phyloP scores from a whole-genome alignment of 2,888 invertebrate genomes.

The Trichopria drosophilae region DNA sequence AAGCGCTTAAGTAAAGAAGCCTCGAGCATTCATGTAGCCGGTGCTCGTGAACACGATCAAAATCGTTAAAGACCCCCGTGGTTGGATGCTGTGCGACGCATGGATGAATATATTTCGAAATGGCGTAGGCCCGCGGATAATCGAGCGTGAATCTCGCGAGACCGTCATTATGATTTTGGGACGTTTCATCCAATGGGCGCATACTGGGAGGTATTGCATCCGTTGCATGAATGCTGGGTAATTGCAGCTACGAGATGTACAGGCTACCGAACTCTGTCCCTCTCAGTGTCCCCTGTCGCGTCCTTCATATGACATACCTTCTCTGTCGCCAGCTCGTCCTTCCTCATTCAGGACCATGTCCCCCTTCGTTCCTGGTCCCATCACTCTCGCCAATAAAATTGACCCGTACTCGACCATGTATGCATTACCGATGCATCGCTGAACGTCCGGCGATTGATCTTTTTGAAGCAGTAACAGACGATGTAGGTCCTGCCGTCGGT shows the following conservation, averaged over 20 bases:
- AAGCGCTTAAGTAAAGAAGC: too few species aligned
- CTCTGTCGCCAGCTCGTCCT: background rate
- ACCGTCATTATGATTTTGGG: slow-evolving; percentile 35
- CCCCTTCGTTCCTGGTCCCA: too few species aligned
- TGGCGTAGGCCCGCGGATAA: slow-evolving; percentile 30
- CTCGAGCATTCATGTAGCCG: too few species aligned
- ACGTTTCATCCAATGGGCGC: slow-evolving; percentile 9
- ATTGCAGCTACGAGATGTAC: slow-evolving; percentile 27
- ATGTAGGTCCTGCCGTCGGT: too few species aligned
- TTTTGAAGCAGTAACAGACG: slow-evolving; percentile 23
- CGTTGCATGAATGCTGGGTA: slow-evolving; percentile 32
- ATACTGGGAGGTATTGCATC: slow-evolving; percentile 16
- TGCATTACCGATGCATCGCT: slow-evolving; percentile 41
- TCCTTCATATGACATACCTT: slow-evolving; percentile 4
- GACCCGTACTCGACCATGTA: slow-evolving; percentile 34
- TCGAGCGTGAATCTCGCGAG: slow-evolving; percentile 36
- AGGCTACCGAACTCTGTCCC: background rate
- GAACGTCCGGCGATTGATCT: slow-evolving; percentile 44
- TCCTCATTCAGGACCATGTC: slow-evolving; percentile 2
- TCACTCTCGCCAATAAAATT: slow-evolving; percentile 35
- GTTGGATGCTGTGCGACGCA: slow-evolving; percentile 11
- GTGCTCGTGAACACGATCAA: slow-evolving; percentile 6
- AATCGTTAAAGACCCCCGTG: too few species aligned
- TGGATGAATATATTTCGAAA: slow-evolving; percentile 32
- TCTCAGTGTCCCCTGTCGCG: background rate